A percentile compares a stretch with the other conserved stretches of the same genome.
Evolutionary conservation across 2,888 invertebrate species (phyloP).

Genomic region (Pilophorus perplexus): DNA sequence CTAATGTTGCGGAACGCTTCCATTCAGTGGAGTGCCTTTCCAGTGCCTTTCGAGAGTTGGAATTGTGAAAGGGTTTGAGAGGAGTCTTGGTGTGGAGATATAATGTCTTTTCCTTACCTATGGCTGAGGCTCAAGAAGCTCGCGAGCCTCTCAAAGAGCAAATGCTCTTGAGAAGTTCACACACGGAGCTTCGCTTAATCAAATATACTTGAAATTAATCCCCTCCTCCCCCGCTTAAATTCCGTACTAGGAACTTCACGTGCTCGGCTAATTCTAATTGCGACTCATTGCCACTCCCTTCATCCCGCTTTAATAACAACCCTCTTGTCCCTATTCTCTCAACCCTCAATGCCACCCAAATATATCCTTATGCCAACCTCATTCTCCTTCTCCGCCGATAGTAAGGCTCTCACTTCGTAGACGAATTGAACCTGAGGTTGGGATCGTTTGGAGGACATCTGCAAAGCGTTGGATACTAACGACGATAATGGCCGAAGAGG

Average conservation of each 20-base stretch:
- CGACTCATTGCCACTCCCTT: conserved; percentile 6
- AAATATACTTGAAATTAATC: conserved; percentile 38
- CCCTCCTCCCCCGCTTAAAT: neutral
- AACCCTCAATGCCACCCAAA: no score
- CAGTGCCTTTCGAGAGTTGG: neutral
- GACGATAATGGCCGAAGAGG: no score
- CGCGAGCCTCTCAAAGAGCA: conserved; percentile 22
- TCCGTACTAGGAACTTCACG: conserved; percentile 15
- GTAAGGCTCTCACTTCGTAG: no score
- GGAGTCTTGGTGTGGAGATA: neutral
- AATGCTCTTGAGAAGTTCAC: conserved; percentile 28
- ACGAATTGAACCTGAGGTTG: no score
- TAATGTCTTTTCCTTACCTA: conserved; percentile 16
- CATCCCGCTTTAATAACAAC: conserved; percentile 2
- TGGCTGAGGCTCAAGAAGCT: neutral
- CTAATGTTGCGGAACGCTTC: neutral
- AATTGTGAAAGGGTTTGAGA: neutral
- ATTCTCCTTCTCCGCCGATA: no score
- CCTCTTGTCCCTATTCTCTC: conserved; percentile 26
- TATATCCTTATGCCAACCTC: no score
- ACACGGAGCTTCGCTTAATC: conserved; percentile 29
- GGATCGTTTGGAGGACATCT: no score
- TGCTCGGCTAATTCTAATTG: conserved; percentile 37
- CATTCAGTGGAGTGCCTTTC: neutral
- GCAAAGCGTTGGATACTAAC: no score